Base-by-base conservation (phyloP, 1,140 invertebrate genomes). In the Scylla paramamosain region DNA sequence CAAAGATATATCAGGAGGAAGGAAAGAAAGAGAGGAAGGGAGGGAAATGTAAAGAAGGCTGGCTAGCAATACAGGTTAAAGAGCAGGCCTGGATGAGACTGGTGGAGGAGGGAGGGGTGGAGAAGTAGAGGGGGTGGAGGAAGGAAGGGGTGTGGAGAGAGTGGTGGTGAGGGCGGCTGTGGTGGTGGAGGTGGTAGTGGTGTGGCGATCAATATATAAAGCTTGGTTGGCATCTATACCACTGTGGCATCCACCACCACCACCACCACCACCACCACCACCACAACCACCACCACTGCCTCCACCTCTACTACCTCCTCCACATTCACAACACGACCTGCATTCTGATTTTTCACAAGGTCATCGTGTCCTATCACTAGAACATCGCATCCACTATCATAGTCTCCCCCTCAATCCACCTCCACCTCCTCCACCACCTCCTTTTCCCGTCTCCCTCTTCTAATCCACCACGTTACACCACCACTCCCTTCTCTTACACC, bases 151-250 rank as follows among this genome's bases (percentile, higher is more conserved):
- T 12, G 31, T 16, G 10, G 46, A 59, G 59, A 12, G 59, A 8
- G 46, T 8, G 46, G 91, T 29, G 31, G 46, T 92, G 52, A 31
- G 91, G 10, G 45, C 6, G 91, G 31, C 46, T 25, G 48, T 59
- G 46, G 59, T 25, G 59, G 91, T 67, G 45, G 32, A 25, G 32
- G 48, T 32, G 52, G 45, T 67, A 39, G 45, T 4, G 28, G 31
- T 25, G 4, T 25, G 91, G 46, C 32, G 59, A 92, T 92, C 91
- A 92, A 92, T 92, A 92, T 92, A 92, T 92, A 59, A 92, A 29
- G 91, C 91, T 77, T 92, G 48, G 59, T 31, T 67, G 46, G 52
- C 52, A 88, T 67, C 59, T 92, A 59, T 67, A 14, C 31, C 91
- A 92, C 7, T 25, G 16, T 67, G 46, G n/a, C 46, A 29, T 45